Base-by-base conservation (phyloP, 2,113 vertebrate species). In the Xerus inauris region DNA sequence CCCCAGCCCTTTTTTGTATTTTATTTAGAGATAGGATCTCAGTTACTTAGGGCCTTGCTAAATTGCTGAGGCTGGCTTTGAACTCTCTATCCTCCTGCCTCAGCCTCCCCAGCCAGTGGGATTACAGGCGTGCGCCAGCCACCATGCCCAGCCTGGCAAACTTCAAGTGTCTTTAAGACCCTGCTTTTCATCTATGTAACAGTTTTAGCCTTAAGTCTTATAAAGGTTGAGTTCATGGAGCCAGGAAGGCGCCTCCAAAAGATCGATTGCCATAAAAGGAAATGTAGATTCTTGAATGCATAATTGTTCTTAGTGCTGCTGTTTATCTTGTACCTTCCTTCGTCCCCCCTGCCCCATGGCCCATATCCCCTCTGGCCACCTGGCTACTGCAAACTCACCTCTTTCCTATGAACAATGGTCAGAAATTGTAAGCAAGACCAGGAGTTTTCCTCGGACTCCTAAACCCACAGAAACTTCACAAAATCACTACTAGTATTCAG, bases 151-250 rank as follows among this genome's bases (percentile, higher is more conserved):
- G 49, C 49, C 49, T 51, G 13, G 49, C 49, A 17, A 51, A 51
- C 62, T 92, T 80, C 3, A 0, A 51, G 69, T 57, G 72, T 94
- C 85, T 95, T 93, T 94, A 97, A 91, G 90, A 89, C 20, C 42
- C 67, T 47, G 82, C 51, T 64, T 86, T 97, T 91, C 85, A 96
- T 91, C 96, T 80, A 91, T 94, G 92, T 65, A 96, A 85, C 45
- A 96, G 81, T n/a, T 30, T 59, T 22, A 82, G 81, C 47, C 93
- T 96, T 94, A 94, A 96, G 86, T 88, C 67, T 57, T 88, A 91
- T 71, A 94, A 97, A 95, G 95, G 91, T 96, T 95, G 95, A 72
- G 26, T 95, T 97, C 93, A 77, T 91, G 91, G 86, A 92, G 79
- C 95, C 80, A 96, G 94, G 96, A 96, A 77, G 88, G 75, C 69